Conservation (phyloP, 2,797 vertebrate genomes). For the Passerculus sandwichensis region DNA sequence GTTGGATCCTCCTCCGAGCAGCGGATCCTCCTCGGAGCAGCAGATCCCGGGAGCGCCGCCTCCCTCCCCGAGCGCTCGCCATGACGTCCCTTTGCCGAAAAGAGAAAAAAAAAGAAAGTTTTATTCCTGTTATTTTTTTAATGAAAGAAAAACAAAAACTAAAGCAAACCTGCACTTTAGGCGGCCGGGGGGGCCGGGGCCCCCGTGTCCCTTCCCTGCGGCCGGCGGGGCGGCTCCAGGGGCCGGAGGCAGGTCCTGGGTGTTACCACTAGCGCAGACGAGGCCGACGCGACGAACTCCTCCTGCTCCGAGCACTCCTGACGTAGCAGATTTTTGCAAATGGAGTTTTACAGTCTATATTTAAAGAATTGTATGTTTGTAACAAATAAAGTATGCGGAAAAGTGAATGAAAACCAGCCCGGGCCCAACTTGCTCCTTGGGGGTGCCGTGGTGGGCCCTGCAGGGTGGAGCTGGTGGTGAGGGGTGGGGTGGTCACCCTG, state of each 20-base stretch:
- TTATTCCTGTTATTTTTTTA: constrained; percentile 82
- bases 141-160: constrained; percentile 76
- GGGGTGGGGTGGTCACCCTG: too few species aligned
- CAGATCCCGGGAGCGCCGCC: neutral
- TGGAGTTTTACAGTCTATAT: constrained; percentile 92
- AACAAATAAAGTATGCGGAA: constrained; percentile 88
- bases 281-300: constrained; percentile 71
- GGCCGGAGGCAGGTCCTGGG: constrained; percentile 76
- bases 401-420: constrained; percentile 74
- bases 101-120: constrained; percentile 71
- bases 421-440: neutral
- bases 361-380: constrained; percentile 93
- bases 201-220: constrained; percentile 12
- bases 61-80: constrained; percentile 66
- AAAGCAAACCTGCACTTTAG: constrained; percentile 80
- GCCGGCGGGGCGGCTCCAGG: constrained; percentile 70
- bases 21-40: neutral
- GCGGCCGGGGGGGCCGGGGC: constrained; percentile 67
- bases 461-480: neutral
- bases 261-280: constrained; percentile 79
- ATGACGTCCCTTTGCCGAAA: constrained; percentile 72
- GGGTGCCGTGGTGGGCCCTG: fast-evolving
- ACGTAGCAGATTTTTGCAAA: constrained; percentile 85
- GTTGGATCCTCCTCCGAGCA: neutral
- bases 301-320: constrained; percentile 81